Evolutionary conservation across 2,888 invertebrate species (phyloP), one percentile per base, ranked within the genome.

Genomic region (Yponomeuta malinellus): DNA sequence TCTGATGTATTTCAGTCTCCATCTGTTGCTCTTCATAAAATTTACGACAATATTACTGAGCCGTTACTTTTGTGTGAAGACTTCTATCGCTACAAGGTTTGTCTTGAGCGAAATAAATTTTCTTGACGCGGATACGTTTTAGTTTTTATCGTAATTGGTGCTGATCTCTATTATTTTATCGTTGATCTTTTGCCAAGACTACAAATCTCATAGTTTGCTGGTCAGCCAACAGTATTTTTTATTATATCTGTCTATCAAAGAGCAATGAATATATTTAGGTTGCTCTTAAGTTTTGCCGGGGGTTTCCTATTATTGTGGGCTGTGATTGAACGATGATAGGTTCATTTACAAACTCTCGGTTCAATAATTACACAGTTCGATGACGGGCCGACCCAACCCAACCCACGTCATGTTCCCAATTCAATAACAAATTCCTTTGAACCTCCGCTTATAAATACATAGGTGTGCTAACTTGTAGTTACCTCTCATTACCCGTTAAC

Each of bases 21-120:
- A 91, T 91, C 91, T 91, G 91, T 91, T 91, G 90, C 91, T 89
- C 85, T 85, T 85, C 87, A 89, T 90, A 88, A 90, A 91, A 87
- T 90, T 91, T 89, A 91, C 88, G 90, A 85, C 84, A 81, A 82
- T 84, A 89, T 90, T 90, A 90, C 88, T 80, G 81, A 84, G 86
- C 87, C 89, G 88, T 90, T 90, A 90, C 89, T 89, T 89, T 88
- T 86, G 86, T 89, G 88, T 85, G 87, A 88, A 86, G 85, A 88
- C 82, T 88, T 90, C 89, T 90, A 90, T 90, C 82, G 81, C 76
- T 77, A 75, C 78, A 79, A 77, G 78, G 77, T 79, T 79, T 80
- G 80, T 81, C 83, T 83, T 80, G 77, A 80, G 77, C 79, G 79
- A 86, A 83, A 83, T 78, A 81, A 81, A 80, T 81, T 85, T 82